Evolutionary conservation across 1,140 invertebrate genomes (phyloP).

Genomic region (Leptinotarsa texana): DNA sequence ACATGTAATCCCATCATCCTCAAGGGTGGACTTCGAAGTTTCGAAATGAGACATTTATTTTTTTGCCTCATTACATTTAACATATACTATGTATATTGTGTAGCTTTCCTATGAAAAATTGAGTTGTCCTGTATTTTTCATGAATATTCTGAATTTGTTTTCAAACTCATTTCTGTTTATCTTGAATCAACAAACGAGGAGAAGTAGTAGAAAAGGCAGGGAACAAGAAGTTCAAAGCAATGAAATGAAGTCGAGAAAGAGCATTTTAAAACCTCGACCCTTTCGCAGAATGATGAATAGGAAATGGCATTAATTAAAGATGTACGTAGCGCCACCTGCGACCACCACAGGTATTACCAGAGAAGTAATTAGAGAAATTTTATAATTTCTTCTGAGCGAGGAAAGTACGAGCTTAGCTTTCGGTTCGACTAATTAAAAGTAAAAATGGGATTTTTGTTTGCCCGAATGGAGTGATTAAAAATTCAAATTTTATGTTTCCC

Average conservation of each 20-base stretch:
- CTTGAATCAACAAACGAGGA: too few species aligned
- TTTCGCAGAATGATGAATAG: slow-evolving; percentile 52
- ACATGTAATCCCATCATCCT: too few species aligned
- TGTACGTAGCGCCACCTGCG: slow-evolving; percentile 52
- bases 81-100: too few species aligned
- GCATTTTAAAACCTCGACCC: slow-evolving; percentile 28
- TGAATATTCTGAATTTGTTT: too few species aligned
- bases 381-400: slow-evolving; percentile 51
- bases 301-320: slow-evolving; percentile 57
- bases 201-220: too few species aligned
- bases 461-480: slow-evolving; percentile 54
- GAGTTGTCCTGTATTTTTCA: too few species aligned
- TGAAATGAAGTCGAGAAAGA: neutral
- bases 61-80: too few species aligned
- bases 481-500: slow-evolving; percentile 48
- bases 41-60: too few species aligned
- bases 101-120: too few species aligned
- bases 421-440: slow-evolving; percentile 52
- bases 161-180: too few species aligned
- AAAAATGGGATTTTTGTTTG: slow-evolving; percentile 56
- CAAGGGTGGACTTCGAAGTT: too few species aligned
- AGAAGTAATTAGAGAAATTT: slow-evolving; percentile 55
- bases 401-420: slow-evolving; percentile 28
- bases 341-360: slow-evolving; percentile 51
- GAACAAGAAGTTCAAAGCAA: neutral